These are phyloP conservation scores for Hippocampus zosterae DNA, from an alignment of 2,113 vertebrate species.

Conservation along the genomic window DNA sequence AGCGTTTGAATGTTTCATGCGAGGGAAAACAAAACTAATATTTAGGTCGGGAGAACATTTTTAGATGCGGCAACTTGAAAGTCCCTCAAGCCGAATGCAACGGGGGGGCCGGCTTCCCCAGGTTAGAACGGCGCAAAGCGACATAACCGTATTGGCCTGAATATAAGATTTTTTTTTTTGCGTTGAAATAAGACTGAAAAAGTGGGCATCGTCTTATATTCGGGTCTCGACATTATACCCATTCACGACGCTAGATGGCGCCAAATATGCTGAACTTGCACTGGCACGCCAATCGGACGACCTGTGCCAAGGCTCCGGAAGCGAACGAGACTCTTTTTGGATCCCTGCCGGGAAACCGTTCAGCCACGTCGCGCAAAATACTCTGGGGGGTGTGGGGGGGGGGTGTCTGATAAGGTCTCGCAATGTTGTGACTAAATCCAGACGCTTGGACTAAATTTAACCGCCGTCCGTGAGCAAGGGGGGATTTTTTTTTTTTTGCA, in stretches of 20 bases:
- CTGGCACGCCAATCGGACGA: constrained; percentile 48
- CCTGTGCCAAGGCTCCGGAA: constrained; percentile 56
- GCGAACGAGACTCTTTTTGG: constrained; percentile 62
- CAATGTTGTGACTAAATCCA: constrained; percentile 38
- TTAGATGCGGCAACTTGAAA: constrained; percentile 48
- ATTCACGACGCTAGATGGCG: too few species aligned
- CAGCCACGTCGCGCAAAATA: constrained; percentile 15
- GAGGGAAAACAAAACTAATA: constrained; percentile 37
- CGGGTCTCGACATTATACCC: too few species aligned
- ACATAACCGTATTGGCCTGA: background rate
- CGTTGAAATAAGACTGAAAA: too few species aligned
- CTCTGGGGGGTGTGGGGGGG: constrained; percentile 2
- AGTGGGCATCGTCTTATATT: too few species aligned
- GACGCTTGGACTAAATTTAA: constrained; percentile 28
- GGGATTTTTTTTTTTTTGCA: constrained; percentile 19
- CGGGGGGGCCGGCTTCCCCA: constrained; percentile 38
- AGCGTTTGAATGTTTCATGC: constrained; percentile 36
- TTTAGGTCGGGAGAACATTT: constrained; percentile 44
- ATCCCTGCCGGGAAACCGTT: constrained; percentile 56
- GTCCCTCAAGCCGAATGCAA: constrained; percentile 55
- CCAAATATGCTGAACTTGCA: constrained; percentile 15
- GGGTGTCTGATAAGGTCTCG: constrained; percentile 19
- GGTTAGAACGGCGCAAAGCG: constrained; percentile 56
- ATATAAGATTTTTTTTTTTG: too few species aligned
- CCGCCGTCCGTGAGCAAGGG: constrained; percentile 17